A percentile compares a stretch with the other conserved stretches of the same genome.
Conservation (phyloP, 2,113 vertebrate species). For the Excalfactoria chinensis region DNA sequence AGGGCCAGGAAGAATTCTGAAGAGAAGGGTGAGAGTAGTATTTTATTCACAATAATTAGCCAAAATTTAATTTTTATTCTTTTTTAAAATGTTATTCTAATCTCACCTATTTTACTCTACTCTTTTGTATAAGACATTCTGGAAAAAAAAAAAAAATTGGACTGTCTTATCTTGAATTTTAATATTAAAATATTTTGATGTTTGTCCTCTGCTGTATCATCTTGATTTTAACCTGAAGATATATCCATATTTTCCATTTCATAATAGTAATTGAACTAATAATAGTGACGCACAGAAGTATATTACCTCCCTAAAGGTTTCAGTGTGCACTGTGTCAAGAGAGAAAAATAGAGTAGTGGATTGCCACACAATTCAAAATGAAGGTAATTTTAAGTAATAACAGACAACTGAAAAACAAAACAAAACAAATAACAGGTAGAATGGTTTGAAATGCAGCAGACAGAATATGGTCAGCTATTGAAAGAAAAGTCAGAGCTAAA, state of each 20-base stretch:
- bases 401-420: neutral
- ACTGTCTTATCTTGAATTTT: neutral
- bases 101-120: no score
- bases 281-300: neutral
- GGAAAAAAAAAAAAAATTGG: neutral
- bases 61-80: no score
- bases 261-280: constrained; percentile 31
- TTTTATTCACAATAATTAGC: no score
- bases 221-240: constrained; percentile 20
- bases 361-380: neutral
- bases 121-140: neutral
- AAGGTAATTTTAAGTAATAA: neutral
- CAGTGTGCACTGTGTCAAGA: neutral
- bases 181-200: neutral
- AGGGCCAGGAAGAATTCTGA: neutral
- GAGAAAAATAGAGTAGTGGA: neutral
- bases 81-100: no score
- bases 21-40: neutral
- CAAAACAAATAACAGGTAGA: neutral
- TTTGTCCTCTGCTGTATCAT: constrained; percentile 21
- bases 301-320: neutral
- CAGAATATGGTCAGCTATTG: neutral
- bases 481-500: neutral
- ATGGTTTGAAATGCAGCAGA: neutral
- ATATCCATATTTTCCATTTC: neutral